Conservation (phyloP, 2,797 vertebrate genomes). For the Orestias chungarensis region DNA sequence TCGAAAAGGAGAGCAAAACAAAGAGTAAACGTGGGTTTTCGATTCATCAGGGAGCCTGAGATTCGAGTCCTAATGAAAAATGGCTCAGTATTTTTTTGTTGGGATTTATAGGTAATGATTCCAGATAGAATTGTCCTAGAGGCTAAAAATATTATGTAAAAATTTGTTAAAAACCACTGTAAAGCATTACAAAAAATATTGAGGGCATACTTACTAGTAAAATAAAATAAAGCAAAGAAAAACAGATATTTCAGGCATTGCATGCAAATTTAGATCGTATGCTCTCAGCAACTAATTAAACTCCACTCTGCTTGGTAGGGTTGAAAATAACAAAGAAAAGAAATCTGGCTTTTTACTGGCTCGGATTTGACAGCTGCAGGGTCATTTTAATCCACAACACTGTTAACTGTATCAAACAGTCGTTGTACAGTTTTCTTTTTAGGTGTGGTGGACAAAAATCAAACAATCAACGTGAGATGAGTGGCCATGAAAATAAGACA, state of each 20-base stretch:
- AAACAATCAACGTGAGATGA: slow-evolving; percentile 17
- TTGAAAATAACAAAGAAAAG: slow-evolving; percentile 33
- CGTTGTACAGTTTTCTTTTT: slow-evolving; percentile 17
- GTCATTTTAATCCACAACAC: slow-evolving; percentile 32
- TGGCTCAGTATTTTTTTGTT: neutral
- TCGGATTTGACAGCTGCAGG: slow-evolving; percentile 29
- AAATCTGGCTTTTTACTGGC: slow-evolving; percentile 32
- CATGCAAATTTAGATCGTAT: neutral
- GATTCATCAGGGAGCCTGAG: neutral
- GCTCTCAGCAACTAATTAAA: slow-evolving; percentile 4
- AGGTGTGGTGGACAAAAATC: slow-evolving; percentile 25
- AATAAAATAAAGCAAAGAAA: neutral
- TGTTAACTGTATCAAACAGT: slow-evolving; percentile 5
- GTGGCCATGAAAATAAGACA: neutral
- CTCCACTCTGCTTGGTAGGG: neutral
- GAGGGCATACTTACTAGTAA: neutral
- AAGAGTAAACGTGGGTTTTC: neutral
- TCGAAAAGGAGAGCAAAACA: neutral
- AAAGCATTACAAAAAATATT: neutral
- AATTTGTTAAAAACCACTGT: neutral
- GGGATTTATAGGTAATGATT: neutral
- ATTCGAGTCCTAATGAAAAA: neutral
- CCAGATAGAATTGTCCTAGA: neutral
- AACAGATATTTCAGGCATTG: neutral
- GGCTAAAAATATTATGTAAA: neutral